These are phyloP conservation scores for Plutella xylostella DNA, from an alignment of 2,888 invertebrate genomes.

Conservation along the genomic window DNA sequence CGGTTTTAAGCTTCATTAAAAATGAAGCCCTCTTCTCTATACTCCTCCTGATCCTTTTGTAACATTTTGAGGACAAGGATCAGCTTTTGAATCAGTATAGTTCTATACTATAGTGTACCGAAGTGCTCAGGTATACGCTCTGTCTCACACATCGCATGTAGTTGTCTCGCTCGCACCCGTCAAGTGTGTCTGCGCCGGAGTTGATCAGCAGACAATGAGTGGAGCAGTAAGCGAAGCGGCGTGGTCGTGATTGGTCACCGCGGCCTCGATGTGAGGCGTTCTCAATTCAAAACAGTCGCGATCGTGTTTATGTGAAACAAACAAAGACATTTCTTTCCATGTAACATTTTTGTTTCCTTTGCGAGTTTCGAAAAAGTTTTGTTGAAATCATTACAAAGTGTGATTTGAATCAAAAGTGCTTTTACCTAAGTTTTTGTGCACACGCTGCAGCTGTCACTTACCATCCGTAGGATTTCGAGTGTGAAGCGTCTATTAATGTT, in stretches of 20 bases:
- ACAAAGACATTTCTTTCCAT: slow-evolving; percentile 34
- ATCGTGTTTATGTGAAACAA: slow-evolving; percentile 40
- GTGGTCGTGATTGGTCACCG: slow-evolving; percentile 53
- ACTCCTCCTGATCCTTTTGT: slow-evolving; percentile 37
- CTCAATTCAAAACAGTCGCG: slow-evolving; percentile 49
- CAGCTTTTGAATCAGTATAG: no score
- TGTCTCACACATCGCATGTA: slow-evolving; percentile 29
- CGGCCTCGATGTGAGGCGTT: slow-evolving; percentile 32
- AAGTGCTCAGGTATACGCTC: slow-evolving; percentile 40
- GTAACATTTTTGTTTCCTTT: slow-evolving; percentile 36
- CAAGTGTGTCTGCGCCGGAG: slow-evolving; percentile 54
- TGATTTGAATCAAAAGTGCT: slow-evolving; percentile 16
- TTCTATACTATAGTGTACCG: no score
- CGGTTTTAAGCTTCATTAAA: no score
- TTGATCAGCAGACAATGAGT: slow-evolving; percentile 36
- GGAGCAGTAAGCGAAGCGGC: slow-evolving; percentile 59
- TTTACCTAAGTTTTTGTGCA: slow-evolving; percentile 28
- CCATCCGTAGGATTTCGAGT: slow-evolving; percentile 30
- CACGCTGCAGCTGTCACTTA: slow-evolving; percentile 38
- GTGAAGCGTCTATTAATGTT: background rate
- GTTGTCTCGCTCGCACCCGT: slow-evolving; percentile 39
- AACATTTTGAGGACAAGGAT: no score
- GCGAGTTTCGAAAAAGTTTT: slow-evolving; percentile 20
- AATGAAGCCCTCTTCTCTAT: no score
- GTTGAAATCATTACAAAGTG: slow-evolving; percentile 7